Base-by-base conservation (phyloP, 2,888 invertebrate genomes). In the Sinodicranocentrus sp. region DNA sequence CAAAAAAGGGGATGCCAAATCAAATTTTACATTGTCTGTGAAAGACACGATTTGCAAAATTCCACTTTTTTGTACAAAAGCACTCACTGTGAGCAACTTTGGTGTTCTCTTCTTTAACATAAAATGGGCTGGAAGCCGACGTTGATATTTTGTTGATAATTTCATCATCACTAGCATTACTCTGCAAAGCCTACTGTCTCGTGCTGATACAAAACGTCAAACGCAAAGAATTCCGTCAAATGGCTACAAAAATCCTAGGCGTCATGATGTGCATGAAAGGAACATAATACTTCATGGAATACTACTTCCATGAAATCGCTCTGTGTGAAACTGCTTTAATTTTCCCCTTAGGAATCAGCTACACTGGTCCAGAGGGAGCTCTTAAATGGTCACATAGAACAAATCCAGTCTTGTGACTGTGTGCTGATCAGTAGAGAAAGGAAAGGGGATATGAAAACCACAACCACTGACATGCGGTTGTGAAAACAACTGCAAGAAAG, bases 381-480 rank as follows among this genome's bases (percentile, higher is more conserved):
- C 10, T 76, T 73, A 61, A 73, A 73, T 44, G 61, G 44, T n/a
- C 61, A 61, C 61, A 43, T n/a, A 57, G 26, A 61, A 72, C 57
- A 73, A 73, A 61, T 73, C 61, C n/a, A 44, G 44, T 73, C 23
- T 61, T 39, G 19, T 8, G 57, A 19, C 19, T 21, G 25, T 57
- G 52, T 52, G 25, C 10, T 57, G 25, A 57, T 57, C 25, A 57
- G 21, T 17, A 57, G 57, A 43, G 17, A 70, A 70, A 43, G 59
- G 15, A 63, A 63, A 10, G 44, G 26, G 70, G 70, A 70, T 44
- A 76, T 65, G 44, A 68, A 57, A 68, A 67, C 77, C 77, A 23
- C 77, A 57, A 57, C 77, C 76, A 48, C 68, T 77, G 77, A 68
- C 77, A 43, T 77, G 77, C 54, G 77, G 77, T 25, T 17, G 61